Percentiles rank a stretch among this genome's conserved stretches.
These are phyloP conservation scores for Pipistrellus pipistrellus DNA, from an alignment of 2,797 vertebrate genomes.

Conservation along the genomic window DNA sequence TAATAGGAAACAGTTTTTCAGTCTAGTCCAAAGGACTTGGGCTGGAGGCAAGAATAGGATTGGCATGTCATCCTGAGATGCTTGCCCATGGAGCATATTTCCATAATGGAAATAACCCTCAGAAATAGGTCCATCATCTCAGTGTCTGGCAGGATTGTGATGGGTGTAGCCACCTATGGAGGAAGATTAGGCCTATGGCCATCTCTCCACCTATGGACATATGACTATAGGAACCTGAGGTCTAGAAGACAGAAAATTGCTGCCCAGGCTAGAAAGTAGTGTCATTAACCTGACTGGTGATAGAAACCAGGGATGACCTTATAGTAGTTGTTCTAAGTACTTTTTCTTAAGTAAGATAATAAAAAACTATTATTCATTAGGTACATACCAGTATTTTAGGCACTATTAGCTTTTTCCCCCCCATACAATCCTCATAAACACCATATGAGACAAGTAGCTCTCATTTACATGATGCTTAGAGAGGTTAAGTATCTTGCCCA, in stretches of 20 bases:
- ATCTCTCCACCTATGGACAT: neutral
- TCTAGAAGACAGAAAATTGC: slow-evolving; percentile 16
- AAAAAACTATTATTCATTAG: neutral
- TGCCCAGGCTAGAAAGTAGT: neutral
- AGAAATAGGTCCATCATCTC: slow-evolving; percentile 33
- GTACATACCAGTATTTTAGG: neutral
- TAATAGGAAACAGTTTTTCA: neutral
- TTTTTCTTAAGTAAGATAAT: slow-evolving; percentile 7
- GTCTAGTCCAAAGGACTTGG: slow-evolving; percentile 13
- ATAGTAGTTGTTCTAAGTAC: neutral
- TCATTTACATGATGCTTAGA: slow-evolving; percentile 5
- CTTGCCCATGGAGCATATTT: neutral
- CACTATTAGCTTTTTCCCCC: neutral
- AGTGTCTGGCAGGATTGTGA: neutral
- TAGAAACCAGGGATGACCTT: neutral
- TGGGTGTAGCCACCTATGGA: neutral
- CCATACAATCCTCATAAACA: neutral
- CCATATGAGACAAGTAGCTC: neutral
- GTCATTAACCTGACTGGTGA: neutral
- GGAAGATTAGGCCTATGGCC: neutral
- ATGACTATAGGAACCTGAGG: neutral
- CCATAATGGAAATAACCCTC: neutral
- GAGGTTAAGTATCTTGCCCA: neutral
- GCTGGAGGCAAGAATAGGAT: neutral
- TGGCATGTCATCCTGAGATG: neutral